Evolutionary conservation across 2,888 invertebrate species (phyloP).

Genomic region (Sphaerophoria rueppellii): DNA sequence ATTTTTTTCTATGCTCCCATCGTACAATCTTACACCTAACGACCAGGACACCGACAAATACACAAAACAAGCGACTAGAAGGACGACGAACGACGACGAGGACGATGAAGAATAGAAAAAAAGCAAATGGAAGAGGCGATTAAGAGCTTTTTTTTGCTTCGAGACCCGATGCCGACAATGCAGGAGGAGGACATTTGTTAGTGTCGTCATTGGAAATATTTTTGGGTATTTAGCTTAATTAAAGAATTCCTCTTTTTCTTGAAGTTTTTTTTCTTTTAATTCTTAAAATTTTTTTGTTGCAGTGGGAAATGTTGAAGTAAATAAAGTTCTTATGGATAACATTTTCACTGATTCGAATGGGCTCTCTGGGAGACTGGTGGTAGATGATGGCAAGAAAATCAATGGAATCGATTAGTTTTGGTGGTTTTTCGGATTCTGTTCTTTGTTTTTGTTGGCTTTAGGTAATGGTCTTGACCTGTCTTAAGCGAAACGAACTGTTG

Average conservation of each 20-base stretch:
- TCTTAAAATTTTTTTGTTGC: slow-evolving; percentile 47
- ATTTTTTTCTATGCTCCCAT: not conserved
- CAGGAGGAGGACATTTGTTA: slow-evolving; percentile 46
- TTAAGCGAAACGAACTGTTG: slow-evolving; percentile 29
- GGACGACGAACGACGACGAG: too few relatives aligned
- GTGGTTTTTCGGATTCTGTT: not conserved
- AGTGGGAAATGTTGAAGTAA: not conserved
- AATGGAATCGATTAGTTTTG: slow-evolving; percentile 56
- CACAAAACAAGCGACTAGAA: too few relatives aligned
- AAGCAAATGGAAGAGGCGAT: slow-evolving; percentile 58
- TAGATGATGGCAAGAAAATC: slow-evolving; percentile 35
- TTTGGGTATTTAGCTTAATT: slow-evolving; percentile 65
- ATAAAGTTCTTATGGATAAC: not conserved
- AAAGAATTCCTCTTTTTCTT: slow-evolving; percentile 48
- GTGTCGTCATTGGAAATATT: slow-evolving; percentile 55
- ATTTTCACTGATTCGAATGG: slow-evolving; percentile 2
- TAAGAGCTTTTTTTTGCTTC: slow-evolving; percentile 22
- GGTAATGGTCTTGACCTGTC: slow-evolving; percentile 54
- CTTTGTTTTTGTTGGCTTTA: slow-evolving; percentile 9
- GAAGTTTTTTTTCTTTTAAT: slow-evolving; percentile 14
- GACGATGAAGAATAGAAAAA: not conserved
- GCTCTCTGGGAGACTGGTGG: not conserved
- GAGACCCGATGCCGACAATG: not conserved
- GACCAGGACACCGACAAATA: too few relatives aligned
- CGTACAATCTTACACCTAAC: not conserved